These are phyloP conservation scores for Prostheceraeus crozeri DNA, from an alignment of 2,888 invertebrate genomes.

Conservation along the genomic window DNA sequence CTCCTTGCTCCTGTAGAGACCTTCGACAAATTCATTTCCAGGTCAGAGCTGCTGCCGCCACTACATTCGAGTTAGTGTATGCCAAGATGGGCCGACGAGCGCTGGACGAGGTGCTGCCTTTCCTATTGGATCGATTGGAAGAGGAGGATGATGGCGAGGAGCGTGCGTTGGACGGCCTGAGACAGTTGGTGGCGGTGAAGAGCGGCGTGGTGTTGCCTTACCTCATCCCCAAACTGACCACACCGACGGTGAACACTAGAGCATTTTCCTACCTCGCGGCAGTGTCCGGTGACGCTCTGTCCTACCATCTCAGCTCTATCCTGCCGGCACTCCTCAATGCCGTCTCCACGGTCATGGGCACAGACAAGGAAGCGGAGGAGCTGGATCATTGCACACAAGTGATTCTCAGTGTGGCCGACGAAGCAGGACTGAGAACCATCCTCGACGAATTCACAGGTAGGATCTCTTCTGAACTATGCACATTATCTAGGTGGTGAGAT, in stretches of 20 bases:
- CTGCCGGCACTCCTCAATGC: conserved; percentile 78
- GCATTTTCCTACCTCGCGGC: conserved; percentile 85
- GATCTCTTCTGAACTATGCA: not conserved
- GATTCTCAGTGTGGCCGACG: conserved; percentile 76
- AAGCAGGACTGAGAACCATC: conserved; percentile 51
- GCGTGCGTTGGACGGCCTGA: conserved; percentile 83
- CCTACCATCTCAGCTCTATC: conserved; percentile 79
- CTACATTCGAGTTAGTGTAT: conserved; percentile 90
- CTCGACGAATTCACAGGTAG: not conserved
- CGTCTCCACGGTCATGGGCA: conserved; percentile 42
- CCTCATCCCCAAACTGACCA: conserved; percentile 81
- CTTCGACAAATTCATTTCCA: no score
- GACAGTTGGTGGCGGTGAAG: conserved; percentile 93
- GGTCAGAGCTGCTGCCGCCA: conserved; percentile 83
- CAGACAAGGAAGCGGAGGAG: conserved; percentile 61
- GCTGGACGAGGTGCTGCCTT: conserved; percentile 88
- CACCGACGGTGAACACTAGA: conserved; percentile 79
- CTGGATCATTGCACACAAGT: conserved; percentile 85
- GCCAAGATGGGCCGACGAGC: conserved; percentile 84
- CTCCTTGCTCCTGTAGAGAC: no score
- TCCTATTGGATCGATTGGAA: conserved; percentile 73
- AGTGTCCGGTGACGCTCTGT: conserved; percentile 84
- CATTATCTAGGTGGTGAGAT: no score
- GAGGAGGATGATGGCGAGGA: conserved; percentile 73
- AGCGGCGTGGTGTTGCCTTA: conserved; percentile 89